phyloP scores from a whole-genome alignment of 2,797 vertebrate genomes.

The Halcyon chelicuti region DNA sequence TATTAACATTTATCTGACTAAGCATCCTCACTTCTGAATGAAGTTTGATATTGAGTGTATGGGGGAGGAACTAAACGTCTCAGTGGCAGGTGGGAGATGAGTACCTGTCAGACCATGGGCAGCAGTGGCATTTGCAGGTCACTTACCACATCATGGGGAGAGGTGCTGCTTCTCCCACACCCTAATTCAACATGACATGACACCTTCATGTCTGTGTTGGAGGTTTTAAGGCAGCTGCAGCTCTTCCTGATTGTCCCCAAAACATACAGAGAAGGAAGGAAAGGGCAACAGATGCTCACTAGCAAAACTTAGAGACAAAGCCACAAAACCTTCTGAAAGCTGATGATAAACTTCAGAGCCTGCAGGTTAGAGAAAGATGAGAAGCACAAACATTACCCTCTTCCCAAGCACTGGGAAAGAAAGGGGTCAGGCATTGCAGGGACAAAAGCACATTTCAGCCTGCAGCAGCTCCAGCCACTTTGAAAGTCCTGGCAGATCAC shows the following conservation, averaged over 20 bases:
- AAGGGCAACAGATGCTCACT: not conserved
- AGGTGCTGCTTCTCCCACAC: not conserved
- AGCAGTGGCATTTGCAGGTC: rapidly evolving
- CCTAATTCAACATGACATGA: not conserved
- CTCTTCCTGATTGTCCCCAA: not conserved
- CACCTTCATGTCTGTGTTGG: rapidly evolving
- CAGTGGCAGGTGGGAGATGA: not conserved
- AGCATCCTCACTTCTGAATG: not conserved
- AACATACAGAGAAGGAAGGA: not conserved
- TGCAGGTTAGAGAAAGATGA: not conserved
- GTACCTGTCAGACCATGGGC: not conserved
- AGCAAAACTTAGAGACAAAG: not conserved
- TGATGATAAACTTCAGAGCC: not conserved
- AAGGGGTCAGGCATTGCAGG: not conserved
- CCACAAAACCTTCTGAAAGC: not conserved
- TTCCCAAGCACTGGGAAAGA: not conserved
- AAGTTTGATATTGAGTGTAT: rapidly evolving
- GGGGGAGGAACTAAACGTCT: not conserved
- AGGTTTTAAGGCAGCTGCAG: not conserved
- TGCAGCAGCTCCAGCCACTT: not conserved
- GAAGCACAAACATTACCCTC: not conserved
- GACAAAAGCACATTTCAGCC: not conserved
- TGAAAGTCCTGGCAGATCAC: not conserved
- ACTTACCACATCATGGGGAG: not conserved
- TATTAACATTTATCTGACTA: not conserved